These are phyloP conservation scores for Zoanthus gigantus DNA, from an alignment of 92 coral and sea anemone genomes.

Conservation along the genomic window DNA sequence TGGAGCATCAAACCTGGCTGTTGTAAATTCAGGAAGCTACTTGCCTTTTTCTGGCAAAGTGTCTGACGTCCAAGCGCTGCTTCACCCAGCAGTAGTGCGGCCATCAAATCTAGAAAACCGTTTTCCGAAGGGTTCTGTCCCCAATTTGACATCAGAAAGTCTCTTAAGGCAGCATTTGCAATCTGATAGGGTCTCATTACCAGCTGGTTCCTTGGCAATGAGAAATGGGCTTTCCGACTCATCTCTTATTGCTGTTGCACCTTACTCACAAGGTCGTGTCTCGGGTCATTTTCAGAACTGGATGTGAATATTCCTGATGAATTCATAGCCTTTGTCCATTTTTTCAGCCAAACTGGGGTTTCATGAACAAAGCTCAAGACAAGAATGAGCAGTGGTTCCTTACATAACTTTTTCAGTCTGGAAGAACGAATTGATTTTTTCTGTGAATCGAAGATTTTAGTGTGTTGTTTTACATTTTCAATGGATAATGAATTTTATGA, in stretches of 20 bases:
- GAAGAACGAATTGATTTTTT: background rate
- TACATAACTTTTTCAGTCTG: background rate
- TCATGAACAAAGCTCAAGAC: background rate
- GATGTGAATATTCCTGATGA: constrained; percentile 45
- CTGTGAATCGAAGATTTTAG: background rate
- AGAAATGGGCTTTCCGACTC: constrained; percentile 83
- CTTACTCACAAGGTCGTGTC: constrained; percentile 87
- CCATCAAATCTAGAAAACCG: constrained; percentile 23
- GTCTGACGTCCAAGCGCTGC: constrained; percentile 9
- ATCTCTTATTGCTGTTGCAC: constrained; percentile 92
- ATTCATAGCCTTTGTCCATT: background rate
- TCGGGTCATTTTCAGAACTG: constrained; percentile 95
- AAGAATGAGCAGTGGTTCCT: background rate
- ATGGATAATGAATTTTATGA: background rate
- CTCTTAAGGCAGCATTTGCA: constrained; percentile 27
- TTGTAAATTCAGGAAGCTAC: constrained; percentile 81
- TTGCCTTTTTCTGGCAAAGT: constrained; percentile 61
- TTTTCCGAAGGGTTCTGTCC: constrained; percentile 34
- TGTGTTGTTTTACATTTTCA: background rate
- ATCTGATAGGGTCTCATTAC: constrained; percentile 63
- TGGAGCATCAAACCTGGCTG: constrained; percentile 85
- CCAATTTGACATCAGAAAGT: constrained; percentile 20
- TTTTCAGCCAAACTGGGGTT: background rate
- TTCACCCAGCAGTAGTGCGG: constrained; percentile 21
- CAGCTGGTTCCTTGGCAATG: constrained; percentile 75